Base-by-base conservation (phyloP, 1,140 invertebrate species). In the Heliconius congener region DNA sequence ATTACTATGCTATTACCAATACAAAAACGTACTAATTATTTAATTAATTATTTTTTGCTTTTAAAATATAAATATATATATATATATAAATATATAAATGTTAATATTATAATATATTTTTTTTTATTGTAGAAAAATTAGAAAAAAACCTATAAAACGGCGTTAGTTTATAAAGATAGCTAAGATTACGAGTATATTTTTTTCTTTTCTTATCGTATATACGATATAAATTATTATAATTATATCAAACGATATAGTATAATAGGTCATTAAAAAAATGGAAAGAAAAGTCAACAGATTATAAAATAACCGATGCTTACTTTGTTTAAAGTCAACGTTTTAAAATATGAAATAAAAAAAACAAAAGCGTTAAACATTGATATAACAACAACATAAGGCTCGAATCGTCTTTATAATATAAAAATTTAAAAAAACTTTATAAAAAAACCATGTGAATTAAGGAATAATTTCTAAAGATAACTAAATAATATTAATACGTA, bases 51-150 rank as follows among this genome's bases (percentile, higher is more conserved):
- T 37, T 34, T 30, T 66, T 66, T 66, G 1, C 81, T 76, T 83
- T 87, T 90, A 86, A 88, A 91, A 88, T 34, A 91, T 91, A 91
- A 88, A 23, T 23, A 91, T 91, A 92, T 90, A 91, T 91, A 92
- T 90, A 92, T 90, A 91, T 87, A 88, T 87, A 77, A 81, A 81
- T 83, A 23, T 23, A 23, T 23, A 23, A 81, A 77, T 77, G 23
- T 66, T 30, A 66, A 23, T 66, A 66, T 66, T 66, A 66, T 66
- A 66, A 16, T 23, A n/a, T 60, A 30, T 60, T 66, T 66, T 83
- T 23, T 85, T 83, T 73, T 81, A 84, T 82, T 84, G 81, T 85
- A 87, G 84, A 86, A 86, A 84, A 85, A 82, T 85, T 83, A 83
- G 84, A 82, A 30, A 82, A 66, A 85, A 87, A 83, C 82, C 83